Percentiles rank a stretch among this genome's conserved stretches.
Evolutionary conservation across 2,888 invertebrate genomes (phyloP).

Genomic region (Fragum whitleyi): DNA sequence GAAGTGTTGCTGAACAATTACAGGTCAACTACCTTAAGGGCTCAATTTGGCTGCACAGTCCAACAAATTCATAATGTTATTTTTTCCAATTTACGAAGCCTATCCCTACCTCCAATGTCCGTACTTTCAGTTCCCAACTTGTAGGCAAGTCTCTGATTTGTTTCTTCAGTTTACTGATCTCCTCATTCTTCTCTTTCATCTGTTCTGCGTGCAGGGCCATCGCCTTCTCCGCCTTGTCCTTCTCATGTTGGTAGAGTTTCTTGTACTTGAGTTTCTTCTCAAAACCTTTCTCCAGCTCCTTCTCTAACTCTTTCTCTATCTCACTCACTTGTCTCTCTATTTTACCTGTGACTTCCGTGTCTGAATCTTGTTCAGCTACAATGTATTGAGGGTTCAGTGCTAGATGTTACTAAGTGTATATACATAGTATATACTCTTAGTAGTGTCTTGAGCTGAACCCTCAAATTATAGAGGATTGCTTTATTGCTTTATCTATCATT

Average conservation of each 20-base stretch:
- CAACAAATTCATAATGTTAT: no score
- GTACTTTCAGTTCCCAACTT: slow-evolving; percentile 61
- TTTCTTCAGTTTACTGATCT: slow-evolving; percentile 63
- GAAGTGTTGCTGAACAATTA: no score
- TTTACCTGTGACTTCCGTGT: background rate
- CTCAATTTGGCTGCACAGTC: no score
- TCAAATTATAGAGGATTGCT: no score
- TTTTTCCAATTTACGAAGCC: no score
- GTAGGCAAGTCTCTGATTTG: slow-evolving; percentile 51
- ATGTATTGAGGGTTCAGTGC: background rate
- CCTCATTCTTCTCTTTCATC: slow-evolving; percentile 61
- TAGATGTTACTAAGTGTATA: no score
- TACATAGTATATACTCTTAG: no score
- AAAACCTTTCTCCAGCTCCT: slow-evolving; percentile 62
- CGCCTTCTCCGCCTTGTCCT: slow-evolving; percentile 60
- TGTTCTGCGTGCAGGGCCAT: slow-evolving; percentile 67
- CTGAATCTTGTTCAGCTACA: slow-evolving; percentile 12
- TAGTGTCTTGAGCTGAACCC: no score
- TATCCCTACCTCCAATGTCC: slow-evolving; percentile 69
- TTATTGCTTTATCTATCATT: no score
- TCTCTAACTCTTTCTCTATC: slow-evolving; percentile 23
- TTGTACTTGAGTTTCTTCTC: slow-evolving; percentile 74
- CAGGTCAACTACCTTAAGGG: no score
- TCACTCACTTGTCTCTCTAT: slow-evolving; percentile 17
- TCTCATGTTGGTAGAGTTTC: slow-evolving; percentile 72